Percentiles rank a stretch among this genome's conserved stretches.
Evolutionary conservation across 2,888 invertebrate species (phyloP).

Genomic region (Yponomeuta evonymella): DNA sequence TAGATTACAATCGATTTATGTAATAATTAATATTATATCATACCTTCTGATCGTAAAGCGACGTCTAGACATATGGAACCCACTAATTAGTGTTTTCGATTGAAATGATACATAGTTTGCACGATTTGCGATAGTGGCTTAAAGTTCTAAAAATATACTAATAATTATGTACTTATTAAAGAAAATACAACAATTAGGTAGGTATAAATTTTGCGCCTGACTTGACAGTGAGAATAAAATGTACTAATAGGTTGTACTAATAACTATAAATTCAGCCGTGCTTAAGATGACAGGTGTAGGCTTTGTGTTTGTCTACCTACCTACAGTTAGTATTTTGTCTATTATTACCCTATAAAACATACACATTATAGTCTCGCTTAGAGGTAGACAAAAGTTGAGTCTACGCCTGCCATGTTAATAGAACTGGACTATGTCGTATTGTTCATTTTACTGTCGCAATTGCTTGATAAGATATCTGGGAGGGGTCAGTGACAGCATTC

Average conservation of each 20-base stretch:
- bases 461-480: background rate
- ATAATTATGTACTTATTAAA: background rate
- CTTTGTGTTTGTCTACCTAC: no score
- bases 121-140: background rate
- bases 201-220: background rate
- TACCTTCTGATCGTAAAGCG: background rate
- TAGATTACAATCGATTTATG: background rate
- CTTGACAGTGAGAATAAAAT: background rate
- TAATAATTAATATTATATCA: background rate
- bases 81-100: background rate
- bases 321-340: no score
- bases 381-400: no score
- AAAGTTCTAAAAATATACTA: background rate
- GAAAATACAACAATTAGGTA: background rate
- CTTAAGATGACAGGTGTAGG: no score
- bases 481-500: background rate
- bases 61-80: background rate
- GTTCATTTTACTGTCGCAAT: background rate
- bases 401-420: no score
- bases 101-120: background rate
- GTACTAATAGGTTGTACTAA: background rate
- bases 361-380: no score
- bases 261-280: background rate
- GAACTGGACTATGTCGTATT: no score
- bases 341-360: no score